Evolutionary conservation across 2,888 invertebrate species (phyloP).

Genomic region (Tryphoninae sp.): DNA sequence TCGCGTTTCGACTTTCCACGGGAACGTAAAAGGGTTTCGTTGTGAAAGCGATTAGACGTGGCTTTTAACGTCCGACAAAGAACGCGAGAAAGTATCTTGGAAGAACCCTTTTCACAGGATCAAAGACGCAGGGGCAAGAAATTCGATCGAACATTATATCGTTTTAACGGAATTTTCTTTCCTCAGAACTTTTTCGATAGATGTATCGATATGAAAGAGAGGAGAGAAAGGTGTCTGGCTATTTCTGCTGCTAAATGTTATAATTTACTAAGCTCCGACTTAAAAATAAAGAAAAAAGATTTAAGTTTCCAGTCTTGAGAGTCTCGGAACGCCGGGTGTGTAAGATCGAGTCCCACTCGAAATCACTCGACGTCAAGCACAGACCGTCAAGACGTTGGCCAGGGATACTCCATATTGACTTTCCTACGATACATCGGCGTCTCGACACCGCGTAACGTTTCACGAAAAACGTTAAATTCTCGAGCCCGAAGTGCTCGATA

Average conservation of each 20-base stretch:
- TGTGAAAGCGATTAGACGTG: constrained; percentile 25
- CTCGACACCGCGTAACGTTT: constrained; percentile 54
- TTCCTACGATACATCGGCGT: constrained; percentile 23
- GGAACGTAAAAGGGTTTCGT: constrained; percentile 22
- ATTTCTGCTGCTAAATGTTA: neutral
- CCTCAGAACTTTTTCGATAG: neutral
- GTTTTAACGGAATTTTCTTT: neutral
- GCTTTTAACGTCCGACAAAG: constrained; percentile 32
- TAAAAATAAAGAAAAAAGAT: neutral
- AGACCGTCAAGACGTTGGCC: neutral
- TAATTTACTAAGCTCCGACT: neutral
- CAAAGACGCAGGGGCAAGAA: neutral
- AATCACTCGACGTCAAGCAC: constrained; percentile 28
- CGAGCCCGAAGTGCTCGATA: constrained; percentile 40
- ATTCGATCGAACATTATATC: neutral
- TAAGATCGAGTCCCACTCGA: constrained; percentile 29
- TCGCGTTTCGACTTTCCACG: constrained; percentile 16
- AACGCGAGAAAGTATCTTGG: constrained; percentile 4
- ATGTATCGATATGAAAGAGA: neutral
- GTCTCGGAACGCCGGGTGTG: neutral
- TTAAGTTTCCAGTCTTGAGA: constrained; percentile 8
- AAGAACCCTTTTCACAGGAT: neutral
- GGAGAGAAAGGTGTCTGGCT: too few species aligned
- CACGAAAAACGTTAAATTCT: constrained; percentile 44
- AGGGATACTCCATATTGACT: constrained; percentile 41